Conservation (phyloP, 1,140 invertebrate species). For the Pollicipes pollicipes region DNA sequence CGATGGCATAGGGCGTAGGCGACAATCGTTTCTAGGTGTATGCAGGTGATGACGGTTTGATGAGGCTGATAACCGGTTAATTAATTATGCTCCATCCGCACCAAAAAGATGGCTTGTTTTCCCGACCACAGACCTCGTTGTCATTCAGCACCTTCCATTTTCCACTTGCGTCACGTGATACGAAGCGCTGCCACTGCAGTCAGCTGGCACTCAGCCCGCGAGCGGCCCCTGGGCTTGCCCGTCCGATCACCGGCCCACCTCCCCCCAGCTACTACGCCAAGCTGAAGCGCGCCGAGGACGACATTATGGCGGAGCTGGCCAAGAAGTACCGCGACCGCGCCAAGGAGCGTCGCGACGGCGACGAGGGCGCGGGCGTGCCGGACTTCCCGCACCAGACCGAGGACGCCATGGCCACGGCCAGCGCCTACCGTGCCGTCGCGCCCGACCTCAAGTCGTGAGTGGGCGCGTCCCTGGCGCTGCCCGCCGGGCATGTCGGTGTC, state of each 20-base stretch:
- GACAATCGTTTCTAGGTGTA: no score
- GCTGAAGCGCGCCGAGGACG: constrained; percentile 86
- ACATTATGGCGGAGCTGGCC: constrained; percentile 84
- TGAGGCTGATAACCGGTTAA: no score
- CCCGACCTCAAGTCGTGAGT: constrained; percentile 77
- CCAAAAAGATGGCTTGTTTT: no score
- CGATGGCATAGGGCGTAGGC: no score
- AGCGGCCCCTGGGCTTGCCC: constrained; percentile 24
- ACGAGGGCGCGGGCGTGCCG: constrained; percentile 22
- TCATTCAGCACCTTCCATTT: constrained; percentile 12
- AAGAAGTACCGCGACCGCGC: constrained; percentile 89
- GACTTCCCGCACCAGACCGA: constrained; percentile 52
- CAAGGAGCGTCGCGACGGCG: constrained; percentile 74
- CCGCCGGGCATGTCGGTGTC: no score
- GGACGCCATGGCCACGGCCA: constrained; percentile 66
- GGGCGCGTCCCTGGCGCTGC: no score
- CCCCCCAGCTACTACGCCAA: constrained; percentile 66
- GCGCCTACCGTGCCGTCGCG: constrained; percentile 84
- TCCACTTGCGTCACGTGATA: constrained; percentile 45
- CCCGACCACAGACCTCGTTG: no score
- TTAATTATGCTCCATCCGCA: no score
- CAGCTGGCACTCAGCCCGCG: constrained; percentile 39
- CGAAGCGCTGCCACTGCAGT: constrained; percentile 35
- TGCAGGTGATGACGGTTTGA: no score
- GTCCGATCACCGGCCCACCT: constrained; percentile 21